Percentiles rank a stretch among this genome's conserved stretches.
Evolutionary conservation across 2,888 invertebrate genomes (phyloP).

Genomic region (Autographa pulchrina): DNA sequence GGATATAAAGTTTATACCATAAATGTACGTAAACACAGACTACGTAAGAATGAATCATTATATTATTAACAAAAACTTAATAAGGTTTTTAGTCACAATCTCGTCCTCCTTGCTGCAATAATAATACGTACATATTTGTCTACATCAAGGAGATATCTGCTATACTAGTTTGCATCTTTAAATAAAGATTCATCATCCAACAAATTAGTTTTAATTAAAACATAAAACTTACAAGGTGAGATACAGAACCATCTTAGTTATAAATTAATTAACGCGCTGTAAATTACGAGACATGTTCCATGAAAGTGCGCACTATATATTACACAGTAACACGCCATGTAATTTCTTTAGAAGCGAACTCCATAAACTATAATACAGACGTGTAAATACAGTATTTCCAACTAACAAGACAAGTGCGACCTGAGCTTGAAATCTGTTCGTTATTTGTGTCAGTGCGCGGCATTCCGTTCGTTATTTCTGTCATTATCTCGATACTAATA

Average conservation of each 20-base stretch:
- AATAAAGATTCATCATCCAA: constrained; percentile 37
- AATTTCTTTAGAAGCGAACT: constrained; percentile 42
- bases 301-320: constrained; percentile 14
- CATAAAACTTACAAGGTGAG: constrained; percentile 33
- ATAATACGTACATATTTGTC: constrained; percentile 26
- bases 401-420: constrained; percentile 41
- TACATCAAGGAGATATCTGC: constrained; percentile 34
- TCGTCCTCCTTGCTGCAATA: constrained; percentile 7
- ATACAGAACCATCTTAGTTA: constrained; percentile 14
- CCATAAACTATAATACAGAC: constrained; percentile 17
- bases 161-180: constrained; percentile 14
- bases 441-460: constrained; percentile 42
- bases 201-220: constrained; percentile 27
- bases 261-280: constrained; percentile 45
- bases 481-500: constrained; percentile 49
- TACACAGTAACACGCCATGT: constrained; percentile 36
- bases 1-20: neutral
- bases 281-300: constrained; percentile 32
- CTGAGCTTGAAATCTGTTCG: constrained; percentile 41
- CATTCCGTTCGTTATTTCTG: constrained; percentile 49
- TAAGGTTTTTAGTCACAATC: constrained; percentile 24
- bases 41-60: neutral
- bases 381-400: constrained; percentile 34
- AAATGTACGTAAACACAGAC: neutral
- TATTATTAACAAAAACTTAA: constrained; percentile 2